Percentiles rank a stretch among this genome's conserved stretches.
phyloP scores from a whole-genome alignment of 64 coral and sea anemone species.

The Porites australiensis region DNA sequence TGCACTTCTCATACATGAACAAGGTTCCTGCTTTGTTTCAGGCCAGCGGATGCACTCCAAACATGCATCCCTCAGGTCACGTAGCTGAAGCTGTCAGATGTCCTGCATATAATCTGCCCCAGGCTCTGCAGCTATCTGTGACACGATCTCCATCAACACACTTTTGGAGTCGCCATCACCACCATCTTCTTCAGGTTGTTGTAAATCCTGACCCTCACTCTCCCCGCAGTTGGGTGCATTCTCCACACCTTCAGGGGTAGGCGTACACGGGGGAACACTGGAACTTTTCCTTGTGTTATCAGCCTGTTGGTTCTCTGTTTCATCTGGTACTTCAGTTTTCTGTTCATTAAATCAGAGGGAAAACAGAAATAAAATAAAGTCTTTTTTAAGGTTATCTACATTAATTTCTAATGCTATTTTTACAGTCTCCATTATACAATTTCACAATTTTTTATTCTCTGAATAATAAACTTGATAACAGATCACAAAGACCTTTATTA shows the following conservation, averaged over 20 bases:
- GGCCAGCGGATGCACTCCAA: slow-evolving; percentile 59
- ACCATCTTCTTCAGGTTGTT: neutral
- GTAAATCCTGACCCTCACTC: neutral
- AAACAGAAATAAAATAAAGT: neutral
- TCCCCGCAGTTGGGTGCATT: neutral
- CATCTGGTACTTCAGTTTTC: neutral
- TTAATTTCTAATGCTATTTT: no score
- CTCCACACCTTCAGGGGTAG: neutral
- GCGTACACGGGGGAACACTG: neutral
- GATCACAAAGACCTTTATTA: no score
- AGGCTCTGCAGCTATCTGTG: slow-evolving; percentile 51
- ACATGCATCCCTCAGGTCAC: slow-evolving; percentile 71
- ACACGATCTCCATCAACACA: slow-evolving; percentile 44
- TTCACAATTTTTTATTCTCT: no score
- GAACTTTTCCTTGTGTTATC: neutral
- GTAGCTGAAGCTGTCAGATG: slow-evolving; percentile 73
- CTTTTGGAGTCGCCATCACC: neutral
- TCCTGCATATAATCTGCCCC: neutral
- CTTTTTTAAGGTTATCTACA: no score
- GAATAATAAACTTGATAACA: no score
- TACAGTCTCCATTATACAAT: no score
- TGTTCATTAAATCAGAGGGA: neutral
- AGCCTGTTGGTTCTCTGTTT: neutral
- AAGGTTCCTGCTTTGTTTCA: slow-evolving; percentile 24
- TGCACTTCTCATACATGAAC: neutral